These are phyloP conservation scores for Drosophila nebulosa DNA, from an alignment of 1,140 invertebrate genomes.

Conservation along the genomic window DNA sequence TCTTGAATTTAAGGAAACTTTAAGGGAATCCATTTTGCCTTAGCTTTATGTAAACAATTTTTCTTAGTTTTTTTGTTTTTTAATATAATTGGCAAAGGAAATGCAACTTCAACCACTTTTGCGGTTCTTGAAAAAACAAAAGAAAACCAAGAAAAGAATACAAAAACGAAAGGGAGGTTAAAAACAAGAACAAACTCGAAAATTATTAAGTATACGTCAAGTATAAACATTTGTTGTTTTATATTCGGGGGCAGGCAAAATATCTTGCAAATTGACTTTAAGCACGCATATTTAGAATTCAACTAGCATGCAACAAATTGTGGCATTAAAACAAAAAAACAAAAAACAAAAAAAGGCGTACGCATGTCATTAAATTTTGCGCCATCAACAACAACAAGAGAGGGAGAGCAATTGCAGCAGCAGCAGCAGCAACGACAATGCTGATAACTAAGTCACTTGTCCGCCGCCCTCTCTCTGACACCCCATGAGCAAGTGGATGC, in stretches of 20 bases:
- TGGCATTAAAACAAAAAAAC: constrained; percentile 42
- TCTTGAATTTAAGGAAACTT: too few species aligned
- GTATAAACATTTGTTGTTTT: constrained; percentile 18
- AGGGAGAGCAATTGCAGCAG: constrained; percentile 14
- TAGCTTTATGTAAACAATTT: not conserved
- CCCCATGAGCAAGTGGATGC: not conserved
- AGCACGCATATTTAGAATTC: constrained; percentile 54
- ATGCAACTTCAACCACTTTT: constrained; percentile 53
- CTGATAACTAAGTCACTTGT: constrained; percentile 62
- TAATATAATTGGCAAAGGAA: constrained; percentile 14
- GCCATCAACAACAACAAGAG: constrained; percentile 34
- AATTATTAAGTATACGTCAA: constrained; percentile 64
- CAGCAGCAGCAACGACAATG: constrained; percentile 17
- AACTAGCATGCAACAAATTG: constrained; percentile 37
- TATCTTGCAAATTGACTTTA: constrained; percentile 70
- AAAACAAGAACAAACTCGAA: constrained; percentile 13
- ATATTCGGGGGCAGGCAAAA: constrained; percentile 40
- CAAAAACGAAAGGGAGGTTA: not conserved
- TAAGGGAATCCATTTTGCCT: too few species aligned
- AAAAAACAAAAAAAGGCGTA: constrained; percentile 50
- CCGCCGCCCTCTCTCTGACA: not conserved
- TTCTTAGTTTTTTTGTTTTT: not conserved
- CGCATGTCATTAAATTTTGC: constrained; percentile 72
- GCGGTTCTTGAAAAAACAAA: not conserved
- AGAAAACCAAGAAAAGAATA: not conserved